Evolutionary conservation across 2,113 vertebrate genomes (phyloP).

Genomic region (Hirundichthys speculiger): DNA sequence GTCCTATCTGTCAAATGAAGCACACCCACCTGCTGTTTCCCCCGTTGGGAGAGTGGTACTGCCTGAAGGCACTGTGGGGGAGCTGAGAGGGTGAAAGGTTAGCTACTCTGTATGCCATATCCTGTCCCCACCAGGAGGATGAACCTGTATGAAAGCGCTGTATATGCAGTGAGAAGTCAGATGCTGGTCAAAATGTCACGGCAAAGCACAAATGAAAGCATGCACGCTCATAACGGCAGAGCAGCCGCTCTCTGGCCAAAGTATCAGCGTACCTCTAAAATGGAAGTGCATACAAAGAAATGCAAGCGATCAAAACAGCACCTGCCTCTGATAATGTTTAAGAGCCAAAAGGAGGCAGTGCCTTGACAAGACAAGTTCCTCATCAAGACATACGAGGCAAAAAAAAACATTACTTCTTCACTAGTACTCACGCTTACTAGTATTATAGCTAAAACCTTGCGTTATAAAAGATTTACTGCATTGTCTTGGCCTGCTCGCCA

Average conservation of each 20-base stretch:
- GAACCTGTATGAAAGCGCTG: conserved; percentile 29
- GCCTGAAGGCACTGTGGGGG: conserved; percentile 44
- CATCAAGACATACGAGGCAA: not conserved
- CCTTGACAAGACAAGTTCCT: not conserved
- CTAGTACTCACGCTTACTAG: not conserved
- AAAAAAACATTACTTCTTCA: not conserved
- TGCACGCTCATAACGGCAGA: conserved; percentile 10
- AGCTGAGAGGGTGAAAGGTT: conserved; percentile 60
- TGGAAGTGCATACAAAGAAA: conserved; percentile 19
- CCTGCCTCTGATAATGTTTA: conserved; percentile 6
- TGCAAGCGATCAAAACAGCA: not conserved
- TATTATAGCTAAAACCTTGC: not conserved
- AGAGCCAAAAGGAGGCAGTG: not conserved
- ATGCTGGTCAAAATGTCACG: conserved; percentile 60
- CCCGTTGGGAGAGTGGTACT: conserved; percentile 24
- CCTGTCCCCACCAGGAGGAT: conserved; percentile 42
- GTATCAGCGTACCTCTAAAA: conserved; percentile 37
- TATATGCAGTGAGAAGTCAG: conserved; percentile 24
- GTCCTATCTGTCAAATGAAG: conserved; percentile 33
- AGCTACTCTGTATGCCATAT: conserved; percentile 43
- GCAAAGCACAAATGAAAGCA: conserved; percentile 39
- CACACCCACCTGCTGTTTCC: conserved; percentile 29
- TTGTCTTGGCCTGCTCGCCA: not conserved
- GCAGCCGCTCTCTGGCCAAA: conserved; percentile 35
- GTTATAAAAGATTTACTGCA: conserved; percentile 6